Evolutionary conservation across 2,797 vertebrate genomes (phyloP).

Genomic region (Vespertilio murinus): DNA sequence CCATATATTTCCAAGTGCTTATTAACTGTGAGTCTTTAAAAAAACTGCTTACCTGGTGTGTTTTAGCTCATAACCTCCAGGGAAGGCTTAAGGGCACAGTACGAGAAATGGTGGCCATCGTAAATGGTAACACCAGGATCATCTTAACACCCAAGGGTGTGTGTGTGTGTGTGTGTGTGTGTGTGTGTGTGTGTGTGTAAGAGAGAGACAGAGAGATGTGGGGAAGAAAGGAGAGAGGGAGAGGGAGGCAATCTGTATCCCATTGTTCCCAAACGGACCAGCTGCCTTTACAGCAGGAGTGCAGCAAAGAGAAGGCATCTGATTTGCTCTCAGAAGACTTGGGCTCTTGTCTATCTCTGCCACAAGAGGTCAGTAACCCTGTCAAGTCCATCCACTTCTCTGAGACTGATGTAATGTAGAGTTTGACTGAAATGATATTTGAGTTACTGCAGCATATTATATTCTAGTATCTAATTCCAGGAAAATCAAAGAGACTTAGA

Average conservation of each 20-base stretch:
- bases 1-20: slow-evolving; percentile 41
- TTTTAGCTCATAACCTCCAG: neutral
- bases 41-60: slow-evolving; percentile 27
- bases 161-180: neutral
- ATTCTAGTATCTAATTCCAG: neutral
- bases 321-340: neutral
- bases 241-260: neutral
- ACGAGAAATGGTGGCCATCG: neutral
- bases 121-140: neutral
- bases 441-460: neutral
- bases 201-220: neutral
- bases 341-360: neutral
- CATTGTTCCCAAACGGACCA: neutral
- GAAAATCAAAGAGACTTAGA: neutral
- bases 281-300: neutral
- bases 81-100: neutral
- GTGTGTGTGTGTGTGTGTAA: neutral
- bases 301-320: neutral
- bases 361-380: neutral
- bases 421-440: neutral
- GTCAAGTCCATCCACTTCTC: neutral
- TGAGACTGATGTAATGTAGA: neutral
- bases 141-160: neutral
- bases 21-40: slow-evolving; percentile 40
- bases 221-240: neutral